phyloP scores from a whole-genome alignment of 2,888 invertebrate genomes.

The Dromius quadrimaculatus region DNA sequence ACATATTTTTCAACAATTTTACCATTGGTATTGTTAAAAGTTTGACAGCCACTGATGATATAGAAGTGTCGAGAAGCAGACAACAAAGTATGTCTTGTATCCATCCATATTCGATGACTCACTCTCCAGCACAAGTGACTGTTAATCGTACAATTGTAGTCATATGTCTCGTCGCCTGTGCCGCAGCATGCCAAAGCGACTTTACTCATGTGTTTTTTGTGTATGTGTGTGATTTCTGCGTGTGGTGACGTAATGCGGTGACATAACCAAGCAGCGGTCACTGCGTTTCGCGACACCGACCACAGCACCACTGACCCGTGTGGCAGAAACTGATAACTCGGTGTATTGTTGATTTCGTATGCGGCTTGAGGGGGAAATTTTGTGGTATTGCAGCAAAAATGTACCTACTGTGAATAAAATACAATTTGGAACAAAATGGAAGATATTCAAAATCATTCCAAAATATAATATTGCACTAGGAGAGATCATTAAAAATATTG shows the following conservation, averaged over 20 bases:
- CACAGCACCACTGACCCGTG: slow-evolving; percentile 35
- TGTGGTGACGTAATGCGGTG: slow-evolving; percentile 25
- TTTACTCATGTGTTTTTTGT: no score
- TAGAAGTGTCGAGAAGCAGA: slow-evolving; percentile 2
- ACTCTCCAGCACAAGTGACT: slow-evolving; percentile 9
- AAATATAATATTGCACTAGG: no score
- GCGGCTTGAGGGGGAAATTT: no score
- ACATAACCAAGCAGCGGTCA: slow-evolving; percentile 13
- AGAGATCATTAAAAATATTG: no score
- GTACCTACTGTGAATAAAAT: no score
- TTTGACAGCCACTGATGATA: neutral
- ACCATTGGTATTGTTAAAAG: neutral
- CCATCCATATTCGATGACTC: slow-evolving; percentile 10
- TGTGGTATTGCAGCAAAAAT: no score
- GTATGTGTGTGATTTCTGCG: slow-evolving; percentile 1
- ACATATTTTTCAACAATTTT: neutral
- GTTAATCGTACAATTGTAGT: neutral
- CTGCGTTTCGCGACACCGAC: slow-evolving; percentile 30
- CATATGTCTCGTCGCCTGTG: slow-evolving; percentile 7
- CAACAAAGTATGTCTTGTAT: neutral
- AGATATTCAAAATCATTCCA: no score
- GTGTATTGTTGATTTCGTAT: no score
- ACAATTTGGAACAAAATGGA: no score
- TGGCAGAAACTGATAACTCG: slow-evolving; percentile 32
- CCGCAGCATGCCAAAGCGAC: neutral